These are phyloP conservation scores for Pachydiplax longipennis DNA, from an alignment of 2,888 invertebrate genomes.

Conservation along the genomic window DNA sequence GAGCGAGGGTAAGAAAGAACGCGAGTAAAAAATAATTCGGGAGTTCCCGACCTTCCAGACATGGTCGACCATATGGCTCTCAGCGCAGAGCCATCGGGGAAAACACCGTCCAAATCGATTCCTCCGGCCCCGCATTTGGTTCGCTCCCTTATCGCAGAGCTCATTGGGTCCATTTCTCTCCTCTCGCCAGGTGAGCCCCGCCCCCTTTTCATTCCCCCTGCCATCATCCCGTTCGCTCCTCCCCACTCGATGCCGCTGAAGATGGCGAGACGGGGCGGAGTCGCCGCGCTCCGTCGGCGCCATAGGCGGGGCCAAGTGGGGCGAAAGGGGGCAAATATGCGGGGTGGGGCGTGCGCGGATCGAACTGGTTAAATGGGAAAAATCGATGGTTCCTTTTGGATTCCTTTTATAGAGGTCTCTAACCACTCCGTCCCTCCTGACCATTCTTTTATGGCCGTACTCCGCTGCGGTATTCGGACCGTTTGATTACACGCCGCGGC, in stretches of 20 bases:
- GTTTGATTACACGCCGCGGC: no score
- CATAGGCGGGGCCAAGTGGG: background rate
- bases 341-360: background rate
- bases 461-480: no score
- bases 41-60: no score
- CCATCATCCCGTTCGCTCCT: background rate
- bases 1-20: no score
- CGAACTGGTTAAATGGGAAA: background rate
- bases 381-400: no score
- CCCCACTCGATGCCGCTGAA: background rate
- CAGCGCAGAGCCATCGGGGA: background rate
- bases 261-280: background rate
- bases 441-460: no score
- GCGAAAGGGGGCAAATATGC: background rate
- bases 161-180: background rate
- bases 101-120: background rate
- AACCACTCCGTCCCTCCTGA: no score
- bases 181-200: background rate
- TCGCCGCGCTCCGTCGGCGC: background rate
- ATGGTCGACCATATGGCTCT: no score
- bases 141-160: background rate
- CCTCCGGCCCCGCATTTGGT: background rate
- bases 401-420: no score
- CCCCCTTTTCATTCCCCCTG: background rate
- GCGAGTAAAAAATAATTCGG: no score